A percentile compares a stretch with the other conserved stretches of the same genome.
These are phyloP conservation scores for Poecile atricapillus DNA, from an alignment of 2,113 vertebrate species.

Conservation along the genomic window DNA sequence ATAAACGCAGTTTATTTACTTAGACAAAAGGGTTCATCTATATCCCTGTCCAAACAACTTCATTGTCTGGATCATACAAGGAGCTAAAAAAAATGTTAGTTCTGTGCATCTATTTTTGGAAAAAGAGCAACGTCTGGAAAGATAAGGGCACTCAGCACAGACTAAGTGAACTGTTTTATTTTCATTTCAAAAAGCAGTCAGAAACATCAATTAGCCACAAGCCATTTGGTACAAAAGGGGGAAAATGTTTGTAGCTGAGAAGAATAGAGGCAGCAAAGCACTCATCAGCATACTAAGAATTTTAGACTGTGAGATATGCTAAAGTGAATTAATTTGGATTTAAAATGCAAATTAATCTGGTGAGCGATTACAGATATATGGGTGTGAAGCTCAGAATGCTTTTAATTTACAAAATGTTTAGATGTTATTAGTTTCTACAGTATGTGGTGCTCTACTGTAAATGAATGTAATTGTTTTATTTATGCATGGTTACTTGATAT, in stretches of 20 bases:
- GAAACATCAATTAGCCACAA: constrained; percentile 92
- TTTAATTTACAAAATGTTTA: constrained; percentile 86
- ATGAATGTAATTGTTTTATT: constrained; percentile 81
- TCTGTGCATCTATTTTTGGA: constrained; percentile 81
- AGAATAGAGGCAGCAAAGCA: constrained; percentile 82
- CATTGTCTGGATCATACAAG: constrained; percentile 88
- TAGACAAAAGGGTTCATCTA: constrained; percentile 96
- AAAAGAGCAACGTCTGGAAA: constrained; percentile 80
- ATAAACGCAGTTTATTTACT: constrained; percentile 96
- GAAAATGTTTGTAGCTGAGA: constrained; percentile 85
- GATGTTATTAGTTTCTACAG: constrained; percentile 81
- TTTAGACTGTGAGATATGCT: constrained; percentile 92
- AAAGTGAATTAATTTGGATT: constrained; percentile 99
- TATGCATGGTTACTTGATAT: constrained; percentile 71
- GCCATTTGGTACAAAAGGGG: constrained; percentile 87
- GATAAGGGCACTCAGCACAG: constrained; percentile 84
- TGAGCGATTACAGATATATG: constrained; percentile 89
- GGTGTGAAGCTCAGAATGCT: constrained; percentile 82
- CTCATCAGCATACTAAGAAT: constrained; percentile 96
- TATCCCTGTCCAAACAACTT: constrained; percentile 94
- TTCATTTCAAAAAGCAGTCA: constrained; percentile 89
- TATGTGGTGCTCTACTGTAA: constrained; percentile 71
- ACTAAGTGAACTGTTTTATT: constrained; percentile 86
- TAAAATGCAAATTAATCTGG: constrained; percentile 99
- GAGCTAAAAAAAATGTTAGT: constrained; percentile 81